These are phyloP conservation scores for Parnassius apollo DNA, from an alignment of 2,888 invertebrate genomes.

Conservation along the genomic window DNA sequence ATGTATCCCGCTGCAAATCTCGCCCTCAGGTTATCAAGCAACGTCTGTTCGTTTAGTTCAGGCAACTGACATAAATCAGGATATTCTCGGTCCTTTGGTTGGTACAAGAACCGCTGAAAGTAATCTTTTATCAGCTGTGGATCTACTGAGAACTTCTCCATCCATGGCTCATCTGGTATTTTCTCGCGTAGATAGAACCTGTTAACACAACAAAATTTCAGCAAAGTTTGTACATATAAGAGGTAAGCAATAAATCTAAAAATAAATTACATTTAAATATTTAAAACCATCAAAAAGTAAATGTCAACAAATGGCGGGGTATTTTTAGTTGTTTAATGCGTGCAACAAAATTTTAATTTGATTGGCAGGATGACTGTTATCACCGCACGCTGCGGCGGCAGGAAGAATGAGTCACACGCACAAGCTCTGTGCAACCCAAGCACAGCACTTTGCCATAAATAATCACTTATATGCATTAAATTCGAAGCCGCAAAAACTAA, in stretches of 20 bases:
- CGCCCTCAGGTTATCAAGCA: slow-evolving; percentile 93
- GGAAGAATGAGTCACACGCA: slow-evolving; percentile 73
- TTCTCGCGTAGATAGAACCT: slow-evolving; percentile 95
- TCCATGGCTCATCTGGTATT: slow-evolving; percentile 91
- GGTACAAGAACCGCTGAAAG: slow-evolving; percentile 94
- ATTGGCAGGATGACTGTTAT: slow-evolving; percentile 78
- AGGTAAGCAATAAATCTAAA: slow-evolving; percentile 32
- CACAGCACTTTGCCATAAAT: slow-evolving; percentile 55
- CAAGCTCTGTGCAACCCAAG: slow-evolving; percentile 63
- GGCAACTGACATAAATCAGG: slow-evolving; percentile 97
- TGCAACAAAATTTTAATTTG: slow-evolving; percentile 61
- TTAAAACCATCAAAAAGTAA: slow-evolving; percentile 44
- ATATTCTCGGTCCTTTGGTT: slow-evolving; percentile 96
- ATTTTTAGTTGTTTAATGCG: slow-evolving; percentile 54
- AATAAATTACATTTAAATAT: slow-evolving; percentile 69
- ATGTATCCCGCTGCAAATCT: slow-evolving; percentile 96
- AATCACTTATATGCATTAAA: slow-evolving; percentile 27
- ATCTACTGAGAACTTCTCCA: slow-evolving; percentile 93
- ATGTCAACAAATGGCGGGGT: slow-evolving; percentile 47
- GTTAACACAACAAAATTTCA: slow-evolving; percentile 41
- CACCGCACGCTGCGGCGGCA: slow-evolving; percentile 55
- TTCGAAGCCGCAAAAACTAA: slow-evolving; percentile 21
- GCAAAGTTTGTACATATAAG: slow-evolving; percentile 20
- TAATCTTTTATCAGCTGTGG: slow-evolving; percentile 96
- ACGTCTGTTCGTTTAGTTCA: slow-evolving; percentile 95